Percentiles rank a stretch among this genome's conserved stretches.
Evolutionary conservation across 2,888 invertebrate genomes (phyloP).

Genomic region (Diarsia brunnea): DNA sequence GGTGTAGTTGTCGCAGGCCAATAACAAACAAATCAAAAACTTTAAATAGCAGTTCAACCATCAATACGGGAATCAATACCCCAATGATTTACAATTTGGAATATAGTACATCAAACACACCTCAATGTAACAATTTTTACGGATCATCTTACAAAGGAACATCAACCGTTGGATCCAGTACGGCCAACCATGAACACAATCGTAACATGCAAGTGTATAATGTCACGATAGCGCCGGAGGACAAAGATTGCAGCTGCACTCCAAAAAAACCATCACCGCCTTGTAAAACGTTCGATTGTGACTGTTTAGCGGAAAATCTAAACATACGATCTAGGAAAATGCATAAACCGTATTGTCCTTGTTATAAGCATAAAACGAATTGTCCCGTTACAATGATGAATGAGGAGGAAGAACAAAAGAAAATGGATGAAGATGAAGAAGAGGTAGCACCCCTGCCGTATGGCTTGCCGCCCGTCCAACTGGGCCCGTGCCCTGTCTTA

Average conservation of each 20-base stretch:
- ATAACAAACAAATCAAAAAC: conserved; percentile 56
- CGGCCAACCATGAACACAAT: background rate
- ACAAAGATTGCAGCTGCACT: conserved; percentile 84
- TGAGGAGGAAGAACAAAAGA: conserved; percentile 80
- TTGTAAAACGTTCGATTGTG: conserved; percentile 86
- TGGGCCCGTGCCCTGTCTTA: conserved; percentile 87
- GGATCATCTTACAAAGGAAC: background rate
- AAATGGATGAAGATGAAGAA: conserved; percentile 82
- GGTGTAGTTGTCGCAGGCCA: conserved; percentile 69
- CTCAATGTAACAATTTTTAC: background rate
- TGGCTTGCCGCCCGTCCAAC: conserved; percentile 84
- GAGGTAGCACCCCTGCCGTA: conserved; percentile 84
- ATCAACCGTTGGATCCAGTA: conserved; percentile 10
- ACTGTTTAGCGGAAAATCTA: conserved; percentile 78
- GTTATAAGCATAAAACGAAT: conserved; percentile 81
- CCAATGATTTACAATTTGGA: conserved; percentile 47
- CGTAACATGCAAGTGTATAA: conserved; percentile 69
- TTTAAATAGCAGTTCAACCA: conserved; percentile 58
- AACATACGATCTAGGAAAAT: conserved; percentile 79
- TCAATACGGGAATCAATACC: conserved; percentile 59
- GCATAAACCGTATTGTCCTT: conserved; percentile 85
- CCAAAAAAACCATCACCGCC: conserved; percentile 83
- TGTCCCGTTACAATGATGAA: conserved; percentile 82
- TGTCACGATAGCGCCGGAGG: conserved; percentile 77
- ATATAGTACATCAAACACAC: background rate